Base-by-base conservation (phyloP, 2,113 vertebrate genomes). In the Heterocephalus glaber region DNA sequence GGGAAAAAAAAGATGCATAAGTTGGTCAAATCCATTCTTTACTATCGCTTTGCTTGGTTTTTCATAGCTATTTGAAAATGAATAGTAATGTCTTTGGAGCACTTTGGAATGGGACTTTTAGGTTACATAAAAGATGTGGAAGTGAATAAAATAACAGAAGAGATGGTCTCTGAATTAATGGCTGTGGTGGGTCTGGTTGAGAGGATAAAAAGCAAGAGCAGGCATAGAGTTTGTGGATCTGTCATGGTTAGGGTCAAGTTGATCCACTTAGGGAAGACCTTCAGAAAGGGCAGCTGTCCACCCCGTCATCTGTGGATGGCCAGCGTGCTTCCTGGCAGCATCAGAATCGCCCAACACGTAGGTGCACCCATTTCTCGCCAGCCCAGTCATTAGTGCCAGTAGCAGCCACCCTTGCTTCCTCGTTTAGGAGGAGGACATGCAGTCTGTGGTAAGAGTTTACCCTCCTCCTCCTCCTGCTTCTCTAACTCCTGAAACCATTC, bases 291-390 rank as follows among this genome's bases (percentile, higher is more conserved):
- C 3, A 22, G 4, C 33, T 76, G 7, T 68, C 41, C n/a, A n/a
- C n/a, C n/a, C 22, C 17, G 1, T 72, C 38, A 38, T 24, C 5
- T 7, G 0, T 5, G 4, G 11, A 1, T 8, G 33, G 8, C 3
- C 33, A 33, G 1, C 17, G 0, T 7, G 6, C 12, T 26, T 19
- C 0, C 30, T 3, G 14, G 30, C 12, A 4, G 3, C 4, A 0
- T 41, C 70, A 5, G 0, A 8, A 8, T 35, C 28, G 47, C 20
- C 7, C 8, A 14, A 11, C 30, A 14, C 38, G 22, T 3, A 54
- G 20, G 7, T 9, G 1, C 35, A 47, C 44, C 16, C 30, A 10
- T 24, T 58, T n/a, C 28, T 26, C 24, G 33, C 22, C 28, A 30
- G 24, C 38, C 6, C 17, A 0, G 19, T 20, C 9, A 0, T 58